Conservation (phyloP, 2,888 invertebrate genomes). For the Rhynchonema sp. region DNA sequence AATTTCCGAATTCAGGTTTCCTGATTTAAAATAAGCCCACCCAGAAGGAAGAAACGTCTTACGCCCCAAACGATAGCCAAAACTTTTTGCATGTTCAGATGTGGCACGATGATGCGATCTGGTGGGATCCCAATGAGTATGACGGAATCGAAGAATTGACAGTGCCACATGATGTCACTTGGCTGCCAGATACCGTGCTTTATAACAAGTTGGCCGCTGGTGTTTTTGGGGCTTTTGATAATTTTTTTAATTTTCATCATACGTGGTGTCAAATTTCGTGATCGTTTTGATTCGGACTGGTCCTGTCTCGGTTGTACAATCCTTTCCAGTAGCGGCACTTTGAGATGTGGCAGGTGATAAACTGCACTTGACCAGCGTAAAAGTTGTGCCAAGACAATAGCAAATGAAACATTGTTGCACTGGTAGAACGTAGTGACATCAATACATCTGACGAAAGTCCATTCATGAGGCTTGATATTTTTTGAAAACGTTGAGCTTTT, state of each 20-base stretch:
- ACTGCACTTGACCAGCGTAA: too few species aligned
- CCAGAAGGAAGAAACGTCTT: background rate
- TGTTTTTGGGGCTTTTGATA: background rate
- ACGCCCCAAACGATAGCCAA: background rate
- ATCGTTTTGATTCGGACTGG: too few species aligned
- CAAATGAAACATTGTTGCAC: too few species aligned
- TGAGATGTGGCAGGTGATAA: too few species aligned
- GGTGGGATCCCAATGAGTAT: constrained; percentile 20
- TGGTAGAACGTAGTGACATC: too few species aligned
- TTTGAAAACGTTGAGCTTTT: background rate
- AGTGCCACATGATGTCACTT: constrained; percentile 20
- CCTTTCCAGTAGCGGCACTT: too few species aligned
- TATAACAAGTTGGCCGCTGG: constrained; percentile 14
- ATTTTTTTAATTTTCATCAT: constrained; percentile 11
- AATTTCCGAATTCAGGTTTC: too few species aligned
- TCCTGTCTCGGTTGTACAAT: too few species aligned
- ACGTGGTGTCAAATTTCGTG: too few species aligned
- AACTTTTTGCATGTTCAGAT: constrained; percentile 12
- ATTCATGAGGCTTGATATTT: too few species aligned
- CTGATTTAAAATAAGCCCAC: background rate
- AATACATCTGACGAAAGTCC: too few species aligned
- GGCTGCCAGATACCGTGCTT: constrained; percentile 25
- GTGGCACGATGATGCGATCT: constrained; percentile 25
- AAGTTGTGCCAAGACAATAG: too few species aligned
- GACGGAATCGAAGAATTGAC: constrained; percentile 21